Evolutionary conservation across 2,888 invertebrate genomes (phyloP), one percentile per base, ranked within the genome.

Genomic region (Sinodicranocentrus sp.): DNA sequence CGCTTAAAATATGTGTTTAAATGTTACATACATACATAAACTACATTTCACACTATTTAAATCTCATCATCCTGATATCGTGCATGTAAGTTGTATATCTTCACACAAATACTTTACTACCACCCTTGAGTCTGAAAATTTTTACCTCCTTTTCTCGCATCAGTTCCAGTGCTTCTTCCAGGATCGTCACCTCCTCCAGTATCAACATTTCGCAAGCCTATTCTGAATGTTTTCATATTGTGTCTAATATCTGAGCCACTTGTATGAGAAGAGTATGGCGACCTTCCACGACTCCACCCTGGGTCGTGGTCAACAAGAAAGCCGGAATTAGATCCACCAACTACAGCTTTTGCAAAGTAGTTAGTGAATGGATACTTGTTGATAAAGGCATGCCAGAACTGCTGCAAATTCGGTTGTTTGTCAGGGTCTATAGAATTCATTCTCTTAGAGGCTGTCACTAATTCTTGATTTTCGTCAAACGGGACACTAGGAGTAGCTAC

Each of bases 91-190:
- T n/a, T n/a, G n/a, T n/a, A n/a, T n/a, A n/a, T n/a, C n/a, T n/a
- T n/a, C n/a, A n/a, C n/a, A n/a, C n/a, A n/a, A n/a, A n/a, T n/a
- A n/a, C n/a, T 19, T 65, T 17, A 8, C 39, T 84, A 75, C 84
- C 84, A 84, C 5, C 84, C 84, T 33, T 84, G 84, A 1, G 84
- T 84, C 25, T 84, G 79, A 23, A 84, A 84, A 15, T 75, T 80
- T 57, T 79, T 84, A n/a, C 63, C 71, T 10, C 25, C 67, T 26
- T 28, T 72, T 25, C 57, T 54, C 5, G 28, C 1, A 1, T 67
- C 72, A 13, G n/a, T 21, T 26, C 23, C 54, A n/a, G n/a, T n/a
- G n/a, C n/a, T n/a, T 15, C 48, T 1, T 5, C 28, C 33, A 2
- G 61, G 28, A 13, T 39, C 78, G 13, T 48, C 70, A 26, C 28